These are phyloP conservation scores for Percopsis omiscomaycus DNA, from an alignment of 2,797 vertebrate species.

Conservation along the genomic window DNA sequence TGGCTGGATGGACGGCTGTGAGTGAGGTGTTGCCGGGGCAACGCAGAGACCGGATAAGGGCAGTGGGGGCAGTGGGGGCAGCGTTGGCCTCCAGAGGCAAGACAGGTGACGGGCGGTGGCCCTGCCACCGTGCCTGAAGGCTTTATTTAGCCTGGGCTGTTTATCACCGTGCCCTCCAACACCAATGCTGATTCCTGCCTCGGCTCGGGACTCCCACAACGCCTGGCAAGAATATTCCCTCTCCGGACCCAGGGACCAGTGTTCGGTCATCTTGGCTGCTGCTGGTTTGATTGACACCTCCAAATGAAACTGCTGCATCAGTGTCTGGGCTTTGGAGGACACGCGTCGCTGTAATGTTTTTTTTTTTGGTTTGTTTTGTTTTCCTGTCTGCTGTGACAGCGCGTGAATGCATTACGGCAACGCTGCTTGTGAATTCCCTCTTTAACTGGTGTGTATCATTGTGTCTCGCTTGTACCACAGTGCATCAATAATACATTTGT, in stretches of 20 bases:
- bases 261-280: slow-evolving; percentile 55
- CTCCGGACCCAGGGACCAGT: slow-evolving; percentile 41
- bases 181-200: slow-evolving; percentile 44
- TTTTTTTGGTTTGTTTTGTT: slow-evolving; percentile 52
- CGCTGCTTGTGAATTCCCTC: slow-evolving; percentile 49
- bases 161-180: slow-evolving; percentile 50
- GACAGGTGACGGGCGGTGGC: slow-evolving; percentile 56
- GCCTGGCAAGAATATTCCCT: slow-evolving; percentile 57
- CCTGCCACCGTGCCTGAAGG: slow-evolving; percentile 57
- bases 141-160: slow-evolving; percentile 63
- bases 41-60: slow-evolving; percentile 52
- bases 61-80: slow-evolving; percentile 32
- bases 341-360: slow-evolving; percentile 56
- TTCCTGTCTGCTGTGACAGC: slow-evolving; percentile 61
- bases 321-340: slow-evolving; percentile 72
- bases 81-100: slow-evolving; percentile 53
- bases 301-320: slow-evolving; percentile 72
- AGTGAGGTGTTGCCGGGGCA: slow-evolving; percentile 60
- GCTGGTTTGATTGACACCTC: slow-evolving; percentile 66
- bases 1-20: slow-evolving; percentile 73
- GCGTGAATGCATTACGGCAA: slow-evolving; percentile 65
- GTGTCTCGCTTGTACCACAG: slow-evolving; percentile 46
- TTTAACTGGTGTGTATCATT: slow-evolving; percentile 45
- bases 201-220: slow-evolving; percentile 30
- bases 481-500: slow-evolving; percentile 20